Evolutionary conservation across 2,113 vertebrate species (phyloP).

Genomic region (Nipponia nippon): DNA sequence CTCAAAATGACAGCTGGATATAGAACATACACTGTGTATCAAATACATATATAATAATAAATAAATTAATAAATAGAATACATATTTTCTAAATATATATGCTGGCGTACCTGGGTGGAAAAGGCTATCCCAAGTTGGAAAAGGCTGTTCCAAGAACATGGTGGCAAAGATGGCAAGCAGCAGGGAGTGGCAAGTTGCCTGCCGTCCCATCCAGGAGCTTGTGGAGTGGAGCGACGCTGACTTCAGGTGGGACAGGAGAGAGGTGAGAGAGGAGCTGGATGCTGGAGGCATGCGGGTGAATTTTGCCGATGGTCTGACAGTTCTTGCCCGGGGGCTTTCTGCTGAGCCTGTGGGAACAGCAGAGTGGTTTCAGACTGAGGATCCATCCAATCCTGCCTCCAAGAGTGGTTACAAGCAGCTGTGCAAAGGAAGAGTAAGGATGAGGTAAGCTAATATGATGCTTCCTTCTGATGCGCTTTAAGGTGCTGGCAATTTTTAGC

Average conservation of each 20-base stretch:
- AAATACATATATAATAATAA: background rate
- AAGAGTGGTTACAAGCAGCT: background rate
- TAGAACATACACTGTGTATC: background rate
- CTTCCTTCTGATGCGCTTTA: background rate
- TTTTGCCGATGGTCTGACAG: background rate
- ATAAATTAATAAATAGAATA: background rate
- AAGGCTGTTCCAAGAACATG: background rate
- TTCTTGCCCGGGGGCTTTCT: background rate
- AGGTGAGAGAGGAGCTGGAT: background rate
- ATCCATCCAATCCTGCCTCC: background rate
- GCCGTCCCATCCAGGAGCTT: background rate
- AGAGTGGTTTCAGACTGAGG: background rate
- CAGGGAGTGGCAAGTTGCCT: background rate
- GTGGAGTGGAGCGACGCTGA: accelerated
- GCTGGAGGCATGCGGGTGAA: background rate
- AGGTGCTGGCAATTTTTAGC: background rate
- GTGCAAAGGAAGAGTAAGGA: background rate
- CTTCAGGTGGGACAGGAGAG: background rate
- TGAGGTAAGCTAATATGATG: background rate
- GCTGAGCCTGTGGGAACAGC: background rate
- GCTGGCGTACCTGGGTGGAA: background rate
- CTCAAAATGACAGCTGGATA: background rate
- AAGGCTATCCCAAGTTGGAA: background rate
- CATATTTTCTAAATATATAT: background rate
- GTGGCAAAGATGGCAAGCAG: background rate